Base-by-base conservation (phyloP, 2,113 vertebrate genomes). In the Sylvilagus bachmani region DNA sequence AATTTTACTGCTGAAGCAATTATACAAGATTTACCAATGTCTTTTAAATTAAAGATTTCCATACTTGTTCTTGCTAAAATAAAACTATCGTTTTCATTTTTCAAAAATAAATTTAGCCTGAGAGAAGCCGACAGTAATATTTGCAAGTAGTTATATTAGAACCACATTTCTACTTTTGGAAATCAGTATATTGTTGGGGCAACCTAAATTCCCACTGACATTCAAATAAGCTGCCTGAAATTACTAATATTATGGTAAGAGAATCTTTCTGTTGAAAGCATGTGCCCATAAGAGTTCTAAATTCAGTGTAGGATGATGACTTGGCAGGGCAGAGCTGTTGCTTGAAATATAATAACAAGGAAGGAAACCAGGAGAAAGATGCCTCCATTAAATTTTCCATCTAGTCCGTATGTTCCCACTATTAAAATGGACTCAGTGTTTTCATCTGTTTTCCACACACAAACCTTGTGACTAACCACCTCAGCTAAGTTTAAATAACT, bases 131-230 rank as follows among this genome's bases (percentile, higher is more conserved):
- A 49, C 2, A 51, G 81, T 97, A 94, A 95, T 92, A 96, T 91
- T 93, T 94, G 87, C 78, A 93, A 93, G 82, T 1, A 10, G 74
- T 93, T 97, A 88, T 95, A 97, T 96, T 96, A 95, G 93, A 97
- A 96, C 79, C 95, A 87, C 75, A 95, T 97, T 97, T 97, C 94
- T 95, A 84, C 91, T 97, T 97, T 96, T 95, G 83, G 94, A 96
- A 96, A 95, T 96, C 89, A 89, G 58, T 91, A 91, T 88, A 84
- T 94, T 89, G 86, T 86, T 80, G 87, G 73, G 84, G 94, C 86
- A 91, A 31, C 93, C 94, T 86, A 73, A 92, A 91, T 97, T 96
- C 95, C 95, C 80, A 95, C 96, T 78, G 79, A 95, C 83, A 84
- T 94, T 97, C 86, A 91, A 87, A 95, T 96, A 95, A 91, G 55